A percentile compares a stretch with the other conserved stretches of the same genome.
These are phyloP conservation scores for Diplazon laetatorius DNA, from an alignment of 2,888 invertebrate species.

Conservation along the genomic window DNA sequence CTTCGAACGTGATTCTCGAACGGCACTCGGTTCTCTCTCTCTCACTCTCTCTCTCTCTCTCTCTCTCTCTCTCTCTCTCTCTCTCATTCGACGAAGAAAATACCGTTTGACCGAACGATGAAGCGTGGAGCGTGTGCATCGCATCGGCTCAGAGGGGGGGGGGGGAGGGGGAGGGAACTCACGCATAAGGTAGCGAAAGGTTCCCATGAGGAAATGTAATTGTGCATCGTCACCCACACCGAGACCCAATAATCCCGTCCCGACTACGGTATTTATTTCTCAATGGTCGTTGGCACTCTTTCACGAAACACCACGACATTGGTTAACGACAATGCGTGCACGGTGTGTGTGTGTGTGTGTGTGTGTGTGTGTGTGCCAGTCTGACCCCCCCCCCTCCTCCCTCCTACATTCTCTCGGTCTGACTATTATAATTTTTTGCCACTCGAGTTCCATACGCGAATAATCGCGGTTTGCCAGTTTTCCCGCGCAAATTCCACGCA, in stretches of 20 bases:
- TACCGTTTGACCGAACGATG: slow-evolving; percentile 55
- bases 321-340: background rate
- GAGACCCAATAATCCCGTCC: slow-evolving; percentile 51
- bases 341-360: too few species aligned
- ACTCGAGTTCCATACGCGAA: background rate
- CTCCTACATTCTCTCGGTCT: too few species aligned
- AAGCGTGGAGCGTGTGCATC: slow-evolving; percentile 4
- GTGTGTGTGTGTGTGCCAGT: too few species aligned
- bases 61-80: too few species aligned
- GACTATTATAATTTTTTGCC: background rate
- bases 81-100: slow-evolving; percentile 52
- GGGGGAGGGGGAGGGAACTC: background rate
- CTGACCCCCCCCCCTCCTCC: too few species aligned
- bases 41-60: too few species aligned
- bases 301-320: slow-evolving; percentile 4
- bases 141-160: background rate
- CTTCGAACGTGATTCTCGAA: slow-evolving; percentile 47
- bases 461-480: background rate
- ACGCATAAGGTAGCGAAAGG: slow-evolving; percentile 24
- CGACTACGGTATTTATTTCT: slow-evolving; percentile 41
- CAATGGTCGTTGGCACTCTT: slow-evolving; percentile 31
- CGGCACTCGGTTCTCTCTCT: slow-evolving; percentile 41
- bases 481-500: slow-evolving; percentile 12
- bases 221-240: slow-evolving; percentile 60
- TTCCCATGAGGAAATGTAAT: slow-evolving; percentile 57